These are phyloP conservation scores for Ophion ellenae DNA, from an alignment of 2,888 invertebrate genomes.

Conservation along the genomic window DNA sequence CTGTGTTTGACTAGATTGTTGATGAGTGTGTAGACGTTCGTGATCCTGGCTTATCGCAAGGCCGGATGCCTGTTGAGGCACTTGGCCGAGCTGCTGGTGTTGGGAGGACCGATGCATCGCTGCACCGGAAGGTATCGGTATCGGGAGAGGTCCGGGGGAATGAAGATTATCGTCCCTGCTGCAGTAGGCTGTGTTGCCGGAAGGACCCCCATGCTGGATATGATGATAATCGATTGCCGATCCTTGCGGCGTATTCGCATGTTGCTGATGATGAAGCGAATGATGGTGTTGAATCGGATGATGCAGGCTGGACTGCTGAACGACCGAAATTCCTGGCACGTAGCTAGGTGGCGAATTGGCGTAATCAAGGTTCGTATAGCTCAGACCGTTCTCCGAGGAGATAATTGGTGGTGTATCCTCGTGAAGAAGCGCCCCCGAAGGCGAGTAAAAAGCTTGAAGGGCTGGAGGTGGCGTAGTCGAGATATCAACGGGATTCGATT, in stretches of 20 bases:
- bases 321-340: conserved; percentile 69
- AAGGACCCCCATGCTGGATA: conserved; percentile 65
- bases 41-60: conserved; percentile 70
- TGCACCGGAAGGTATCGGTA: conserved; percentile 51
- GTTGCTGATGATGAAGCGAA: conserved; percentile 79
- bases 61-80: conserved; percentile 51
- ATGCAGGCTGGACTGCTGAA: conserved; percentile 82
- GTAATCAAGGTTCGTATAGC: conserved; percentile 95
- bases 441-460: conserved; percentile 78
- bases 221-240: conserved; percentile 86
- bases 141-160: conserved; percentile 49
- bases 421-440: conserved; percentile 80
- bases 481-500: conserved; percentile 54
- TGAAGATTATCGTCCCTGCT: conserved; percentile 73
- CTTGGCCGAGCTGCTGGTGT: conserved; percentile 64
- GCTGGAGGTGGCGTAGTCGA: conserved; percentile 77
- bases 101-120: conserved; percentile 75
- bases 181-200: conserved; percentile 52
- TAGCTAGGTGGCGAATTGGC: conserved; percentile 82
- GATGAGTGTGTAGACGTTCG: conserved; percentile 78
- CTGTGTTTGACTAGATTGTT: conserved; percentile 82
- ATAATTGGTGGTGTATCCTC: conserved; percentile 88
- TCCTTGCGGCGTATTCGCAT: conserved; percentile 83
- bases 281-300: conserved; percentile 84
- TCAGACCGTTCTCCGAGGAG: conserved; percentile 93